Evolutionary conservation across 2,888 invertebrate genomes (phyloP), one percentile per base, ranked within the genome.

Genomic region (Euclidia mi): DNA sequence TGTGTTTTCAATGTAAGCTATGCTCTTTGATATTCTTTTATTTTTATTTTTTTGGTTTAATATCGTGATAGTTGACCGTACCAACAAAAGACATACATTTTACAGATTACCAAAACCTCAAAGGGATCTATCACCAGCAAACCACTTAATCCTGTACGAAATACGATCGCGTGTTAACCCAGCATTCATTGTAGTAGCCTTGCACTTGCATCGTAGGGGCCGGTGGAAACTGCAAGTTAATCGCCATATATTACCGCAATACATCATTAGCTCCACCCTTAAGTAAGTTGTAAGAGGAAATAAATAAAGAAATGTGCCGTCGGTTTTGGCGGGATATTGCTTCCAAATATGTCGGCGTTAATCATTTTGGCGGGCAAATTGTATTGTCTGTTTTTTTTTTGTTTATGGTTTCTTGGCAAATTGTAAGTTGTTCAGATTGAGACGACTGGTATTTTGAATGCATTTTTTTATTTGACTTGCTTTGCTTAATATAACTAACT

Each of bases 191-290:
- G 76, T 58, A 34, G 17, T 73, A 58, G 55, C 59, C 65, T 71
- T 88, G 88, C 88, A 90, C 85, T 86, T 90, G 88, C 87, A 78
- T 74, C 56, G 66, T 55, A 17, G 82, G 86, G 85, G 82, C 78
- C 78, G 80, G 78, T 70, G 75, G 79, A 82, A 88, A 88, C 79
- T 91, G 90, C 91, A 92, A 91, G 91, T 91, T 92, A 91, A 92
- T 91, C 85, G 84, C 79, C 76, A 66, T 84, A 82, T 83, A 88
- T 88, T 84, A 85, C 82, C 25, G 12, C 78, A 56, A 86, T 90
- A 82, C 81, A 90, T 92, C 91, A 90, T 77, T 74, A 77, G 79
- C 71, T 72, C 60, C 63, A 52, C 77, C 77, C 79, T 68, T 73
- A 70, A 79, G 71, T 77, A 75, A 75, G 78, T 71, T 76, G 79